Base-by-base conservation (phyloP, 1,140 invertebrate genomes). In the Drosophila novamexicana region DNA sequence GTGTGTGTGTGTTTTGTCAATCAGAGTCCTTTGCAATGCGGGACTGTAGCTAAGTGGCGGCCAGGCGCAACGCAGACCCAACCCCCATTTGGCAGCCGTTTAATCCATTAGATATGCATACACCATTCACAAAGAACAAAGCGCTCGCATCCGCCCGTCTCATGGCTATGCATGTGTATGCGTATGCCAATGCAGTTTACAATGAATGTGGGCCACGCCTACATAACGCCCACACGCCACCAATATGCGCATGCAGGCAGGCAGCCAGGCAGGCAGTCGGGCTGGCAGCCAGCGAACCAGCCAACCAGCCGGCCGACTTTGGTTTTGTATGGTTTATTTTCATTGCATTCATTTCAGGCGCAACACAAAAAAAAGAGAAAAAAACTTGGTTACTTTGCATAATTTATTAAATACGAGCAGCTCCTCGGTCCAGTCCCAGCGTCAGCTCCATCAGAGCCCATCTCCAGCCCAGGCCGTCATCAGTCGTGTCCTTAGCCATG, bases 371-470 rank as follows among this genome's bases (percentile, higher is more conserved):
- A 40, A 50, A 44, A 57, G 37, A 53, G 59, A 29, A 29, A 29
- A 29, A 76, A 77, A 68, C 73, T 75, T 79, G 67, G 76, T 76
- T 75, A 79, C 76, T 79, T 79, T 79, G 73, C 76, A 79, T 79
- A 79, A 79, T 79, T 79, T 79, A 79, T 79, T 79, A 79, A 79
- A 79, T 76, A 76, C 66, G 66, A 75, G 53, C 53, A 44, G 29
- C 37, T 8, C 57, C 10, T 5, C 29, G 6, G 37, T 45, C 16
- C 45, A 29, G 36, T 40, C 7, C 10, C 36, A 10, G 45, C 50
- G 36, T 10, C 22, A 42, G 56, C n/a, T 14, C 14, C 44, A n/a
- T 22, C 37, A 7, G 45, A 37, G 36, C 22, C 22, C 22, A 29
- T 29, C 22, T 29, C 40, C 40, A 10, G 49, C 12, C 22, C 29